Base-by-base conservation (phyloP, 2,888 invertebrate species). In the Arge pagana region DNA sequence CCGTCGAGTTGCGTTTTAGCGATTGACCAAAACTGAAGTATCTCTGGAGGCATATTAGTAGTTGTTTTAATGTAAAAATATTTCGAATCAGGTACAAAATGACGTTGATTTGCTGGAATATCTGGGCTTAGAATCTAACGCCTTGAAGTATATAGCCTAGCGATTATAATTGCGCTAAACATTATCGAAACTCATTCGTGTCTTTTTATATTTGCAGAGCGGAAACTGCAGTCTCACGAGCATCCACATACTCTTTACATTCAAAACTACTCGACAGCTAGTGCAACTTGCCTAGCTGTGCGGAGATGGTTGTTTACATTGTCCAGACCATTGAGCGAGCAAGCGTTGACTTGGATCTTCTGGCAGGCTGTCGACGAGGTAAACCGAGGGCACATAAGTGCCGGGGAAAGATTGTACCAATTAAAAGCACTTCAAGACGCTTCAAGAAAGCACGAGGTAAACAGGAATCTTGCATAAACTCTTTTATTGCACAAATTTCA, bases 261-360 rank as follows among this genome's bases (percentile, higher is more conserved):
- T 65, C 97, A 98, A 80, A 99, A 99, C 80, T 99, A 98, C 76
- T 95, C 95, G 60, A 98, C 98, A 8, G 97, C 98, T 26, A 94
- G 95, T 28, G 92, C 93, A 61, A 95, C 95, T 40, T 99, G 98
- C 74, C 83, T 99, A 37, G 85, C 90, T 55, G 81, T 99, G 37
- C 83, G 92, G 56, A 89, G 90, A 76, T 95, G 94, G 94, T 77
- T 94, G 55, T 95, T 95, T 80, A 85, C 86, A 33, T 79, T 89
- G 35, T 79, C 82, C 56, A 85, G 86, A 58, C 85, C 86, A 68
- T 77, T 89, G 6, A 85, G 86, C 62, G 76, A 85, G 50, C 86
- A 87, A 67, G 90, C 92, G 7, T 84, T 89, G 5, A 89, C 88
- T 16, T 96, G 90, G 76, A 86, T 93, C 67, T 93, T 93, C 77